Base-by-base conservation (phyloP, 1,140 invertebrate species). In the Brachionus plicatilis region DNA sequence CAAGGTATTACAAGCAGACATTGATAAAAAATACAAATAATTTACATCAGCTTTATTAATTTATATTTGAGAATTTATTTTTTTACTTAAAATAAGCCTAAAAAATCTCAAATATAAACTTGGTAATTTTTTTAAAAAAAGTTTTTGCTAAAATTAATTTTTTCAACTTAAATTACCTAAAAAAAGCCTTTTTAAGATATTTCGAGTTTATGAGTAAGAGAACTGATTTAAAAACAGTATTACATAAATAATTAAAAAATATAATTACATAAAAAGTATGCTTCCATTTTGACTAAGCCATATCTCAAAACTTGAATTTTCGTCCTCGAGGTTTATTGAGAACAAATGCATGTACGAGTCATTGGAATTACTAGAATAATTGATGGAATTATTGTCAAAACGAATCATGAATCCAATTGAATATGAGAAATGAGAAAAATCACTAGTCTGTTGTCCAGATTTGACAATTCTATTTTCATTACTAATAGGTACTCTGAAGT, bases 341-440 rank as follows among this genome's bases (percentile, higher is more conserved):
- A 76, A 53, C 20, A 76, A 76, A 50, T 76, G 72, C 1, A 50
- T 47, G n/a, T 76, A 76, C n/a, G 72, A 76, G 1, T 76, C 72
- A 76, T 50, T 50, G 12, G 72, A 76, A 20, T 76, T 76, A 9
- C 3, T 24, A 29, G 45, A 76, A 50, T 24, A 76, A 50, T 50
- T 76, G 12, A 76, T 76, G 14, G 50, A 50, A 20, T 76, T 50
- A 50, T 76, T 47, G 47, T 76, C 72, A 8, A 76, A 76, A 12
- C 72, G 43, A 24, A 76, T 7, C 72, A 76, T 76, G 43, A 76
- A 76, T 5, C 8, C 72, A 14, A 76, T 24, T 50, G 72, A 76
- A 50, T 76, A 76, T 50, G 72, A 76, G 50, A 50, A 47, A 24
- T 27, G 8, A 33, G 24, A 27, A 4, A 76, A 50, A 37, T 75